Evolutionary conservation across 1,140 invertebrate species (phyloP).

Genomic region (Platyura marginata): DNA sequence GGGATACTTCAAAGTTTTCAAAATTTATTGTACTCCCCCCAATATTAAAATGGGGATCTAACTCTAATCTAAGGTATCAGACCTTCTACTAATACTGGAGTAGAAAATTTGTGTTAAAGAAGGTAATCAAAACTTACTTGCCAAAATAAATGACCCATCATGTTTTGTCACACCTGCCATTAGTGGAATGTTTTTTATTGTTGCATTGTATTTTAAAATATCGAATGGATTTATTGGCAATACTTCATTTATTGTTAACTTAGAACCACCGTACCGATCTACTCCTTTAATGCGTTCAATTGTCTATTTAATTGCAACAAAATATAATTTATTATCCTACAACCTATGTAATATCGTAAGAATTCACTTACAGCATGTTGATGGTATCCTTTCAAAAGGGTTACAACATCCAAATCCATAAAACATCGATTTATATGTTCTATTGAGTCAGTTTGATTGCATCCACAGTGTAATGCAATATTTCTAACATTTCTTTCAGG

Average conservation of each 20-base stretch:
- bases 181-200: slow-evolving; percentile 10
- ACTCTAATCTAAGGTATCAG: neutral
- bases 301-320: neutral
- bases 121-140: slow-evolving; percentile 11
- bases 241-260: slow-evolving; percentile 12
- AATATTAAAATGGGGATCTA: neutral
- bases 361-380: neutral
- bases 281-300: neutral
- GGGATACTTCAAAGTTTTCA: too few species aligned
- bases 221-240: slow-evolving; percentile 8
- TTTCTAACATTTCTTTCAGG: slow-evolving; percentile 10
- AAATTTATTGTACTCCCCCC: neutral
- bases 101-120: slow-evolving; percentile 10
- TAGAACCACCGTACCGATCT: slow-evolving; percentile 9
- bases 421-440: slow-evolving; percentile 9
- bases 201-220: slow-evolving; percentile 7
- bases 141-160: slow-evolving; percentile 18
- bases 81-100: slow-evolving; percentile 11
- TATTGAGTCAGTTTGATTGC: slow-evolving; percentile 7
- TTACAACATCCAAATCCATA: slow-evolving; percentile 6
- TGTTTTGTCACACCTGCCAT: slow-evolving; percentile 20
- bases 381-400: slow-evolving; percentile 8
- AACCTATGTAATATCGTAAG: neutral
- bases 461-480: slow-evolving; percentile 11
- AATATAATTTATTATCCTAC: neutral